A percentile compares a stretch with the other conserved stretches of the same genome.
These are phyloP conservation scores for Taurulus bubalis DNA, from an alignment of 2,113 vertebrate genomes.

Conservation along the genomic window DNA sequence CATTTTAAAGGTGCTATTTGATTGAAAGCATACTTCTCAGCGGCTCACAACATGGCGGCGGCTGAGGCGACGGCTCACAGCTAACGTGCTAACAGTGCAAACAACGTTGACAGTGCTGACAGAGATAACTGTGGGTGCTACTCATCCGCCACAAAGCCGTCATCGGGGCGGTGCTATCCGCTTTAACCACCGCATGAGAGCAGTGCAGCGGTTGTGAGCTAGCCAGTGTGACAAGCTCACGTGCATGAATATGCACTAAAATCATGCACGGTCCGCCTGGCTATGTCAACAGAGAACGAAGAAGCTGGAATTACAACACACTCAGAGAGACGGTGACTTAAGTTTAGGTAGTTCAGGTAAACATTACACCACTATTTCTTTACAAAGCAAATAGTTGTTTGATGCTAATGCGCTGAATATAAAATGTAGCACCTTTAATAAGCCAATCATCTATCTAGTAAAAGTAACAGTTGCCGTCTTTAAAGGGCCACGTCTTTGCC, in stretches of 20 bases:
- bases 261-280: background rate
- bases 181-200: background rate
- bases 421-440: background rate
- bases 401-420: background rate
- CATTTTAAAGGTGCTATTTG: background rate
- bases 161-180: background rate
- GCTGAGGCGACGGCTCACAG: too few species aligned
- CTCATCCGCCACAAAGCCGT: too few species aligned
- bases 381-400: background rate
- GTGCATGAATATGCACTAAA: background rate
- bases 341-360: background rate
- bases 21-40: background rate
- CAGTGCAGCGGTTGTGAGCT: background rate
- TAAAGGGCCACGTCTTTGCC: conserved; percentile 5
- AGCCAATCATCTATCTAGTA: background rate
- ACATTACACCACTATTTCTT: background rate
- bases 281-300: background rate
- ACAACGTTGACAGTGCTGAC: background rate
- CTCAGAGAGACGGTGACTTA: background rate
- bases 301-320: background rate
- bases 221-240: background rate
- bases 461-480: background rate
- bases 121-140: background rate
- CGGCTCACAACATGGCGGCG: too few species aligned
- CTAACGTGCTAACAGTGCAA: background rate